phyloP scores from a whole-genome alignment of 2,888 invertebrate species.

The Mimachlamys varia region DNA sequence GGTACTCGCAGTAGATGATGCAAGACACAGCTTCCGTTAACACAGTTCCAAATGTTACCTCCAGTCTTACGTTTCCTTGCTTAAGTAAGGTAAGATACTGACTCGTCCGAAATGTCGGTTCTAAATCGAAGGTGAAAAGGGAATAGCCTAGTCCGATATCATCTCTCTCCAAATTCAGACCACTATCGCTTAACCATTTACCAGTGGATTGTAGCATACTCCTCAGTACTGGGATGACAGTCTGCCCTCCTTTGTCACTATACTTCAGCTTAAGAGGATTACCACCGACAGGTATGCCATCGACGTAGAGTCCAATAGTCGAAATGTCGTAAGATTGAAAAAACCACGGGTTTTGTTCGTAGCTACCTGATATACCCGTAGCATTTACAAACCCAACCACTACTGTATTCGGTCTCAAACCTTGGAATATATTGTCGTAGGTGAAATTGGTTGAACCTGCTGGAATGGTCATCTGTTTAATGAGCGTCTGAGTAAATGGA shows the following conservation, averaged over 20 bases:
- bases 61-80: conserved; percentile 48
- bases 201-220: conserved; percentile 47
- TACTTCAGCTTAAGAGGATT: too few relatives aligned
- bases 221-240: conserved; percentile 46
- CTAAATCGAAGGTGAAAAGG: conserved; percentile 43
- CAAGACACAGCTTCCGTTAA: conserved; percentile 29
- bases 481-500: conserved; percentile 46
- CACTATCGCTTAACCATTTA: conserved; percentile 53
- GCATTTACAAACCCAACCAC: conserved; percentile 51
- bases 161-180: conserved; percentile 41
- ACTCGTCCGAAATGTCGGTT: conserved; percentile 38
- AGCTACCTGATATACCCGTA: conserved; percentile 49
- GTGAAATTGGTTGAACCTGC: conserved; percentile 48
- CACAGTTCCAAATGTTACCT: conserved; percentile 39
- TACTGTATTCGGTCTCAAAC: conserved; percentile 48
- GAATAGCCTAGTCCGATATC: conserved; percentile 38
- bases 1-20: conserved; percentile 38
- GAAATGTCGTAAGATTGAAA: conserved; percentile 53
- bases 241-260: conserved; percentile 36
- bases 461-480: conserved; percentile 50
- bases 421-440: conserved; percentile 54
- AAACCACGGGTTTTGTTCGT: conserved; percentile 55
- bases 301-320: conserved; percentile 50
- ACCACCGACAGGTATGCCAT: conserved; percentile 53
- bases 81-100: conserved; percentile 41